phyloP scores from a whole-genome alignment of 2,113 vertebrate genomes.

The Polyodon spathula region DNA sequence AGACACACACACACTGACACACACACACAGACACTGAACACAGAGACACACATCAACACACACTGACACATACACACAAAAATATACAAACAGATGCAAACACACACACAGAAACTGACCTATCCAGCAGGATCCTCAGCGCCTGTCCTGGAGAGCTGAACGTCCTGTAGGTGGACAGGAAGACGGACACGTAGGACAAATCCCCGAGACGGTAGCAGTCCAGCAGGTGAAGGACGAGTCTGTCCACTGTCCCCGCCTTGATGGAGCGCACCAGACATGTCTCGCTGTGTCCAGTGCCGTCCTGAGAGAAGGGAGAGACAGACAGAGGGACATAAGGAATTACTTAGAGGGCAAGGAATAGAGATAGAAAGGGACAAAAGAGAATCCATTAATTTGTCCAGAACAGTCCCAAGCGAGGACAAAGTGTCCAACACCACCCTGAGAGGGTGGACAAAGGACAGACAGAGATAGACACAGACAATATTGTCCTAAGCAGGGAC shows the following conservation, averaged over 20 bases:
- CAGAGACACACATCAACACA: too few relatives aligned
- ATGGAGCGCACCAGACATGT: slow-evolving; percentile 41
- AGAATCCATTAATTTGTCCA: too few relatives aligned
- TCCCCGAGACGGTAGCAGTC: slow-evolving; percentile 64
- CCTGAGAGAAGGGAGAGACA: slow-evolving; percentile 24
- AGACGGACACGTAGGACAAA: slow-evolving; percentile 62
- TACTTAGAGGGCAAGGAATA: not conserved
- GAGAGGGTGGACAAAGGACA: not conserved
- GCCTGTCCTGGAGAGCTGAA: slow-evolving; percentile 63
- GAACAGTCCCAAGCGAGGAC: too few relatives aligned
- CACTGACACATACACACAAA: too few relatives aligned
- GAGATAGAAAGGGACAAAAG: not conserved
- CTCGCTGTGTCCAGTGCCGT: slow-evolving; percentile 2
- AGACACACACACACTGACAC: too few relatives aligned
- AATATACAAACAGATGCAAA: not conserved
- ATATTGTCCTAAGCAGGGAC: too few relatives aligned
- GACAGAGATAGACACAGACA: not conserved
- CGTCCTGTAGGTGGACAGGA: slow-evolving; percentile 76
- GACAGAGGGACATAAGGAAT: not conserved
- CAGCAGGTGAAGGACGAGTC: slow-evolving; percentile 70
- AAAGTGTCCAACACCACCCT: too few relatives aligned
- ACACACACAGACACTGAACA: too few relatives aligned
- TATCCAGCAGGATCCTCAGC: slow-evolving; percentile 66
- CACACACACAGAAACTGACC: slow-evolving; percentile 40
- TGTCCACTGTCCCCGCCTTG: slow-evolving; percentile 72